Evolutionary conservation across 1,140 invertebrate genomes (phyloP).

Genomic region (Chrysomallon squamiferum): DNA sequence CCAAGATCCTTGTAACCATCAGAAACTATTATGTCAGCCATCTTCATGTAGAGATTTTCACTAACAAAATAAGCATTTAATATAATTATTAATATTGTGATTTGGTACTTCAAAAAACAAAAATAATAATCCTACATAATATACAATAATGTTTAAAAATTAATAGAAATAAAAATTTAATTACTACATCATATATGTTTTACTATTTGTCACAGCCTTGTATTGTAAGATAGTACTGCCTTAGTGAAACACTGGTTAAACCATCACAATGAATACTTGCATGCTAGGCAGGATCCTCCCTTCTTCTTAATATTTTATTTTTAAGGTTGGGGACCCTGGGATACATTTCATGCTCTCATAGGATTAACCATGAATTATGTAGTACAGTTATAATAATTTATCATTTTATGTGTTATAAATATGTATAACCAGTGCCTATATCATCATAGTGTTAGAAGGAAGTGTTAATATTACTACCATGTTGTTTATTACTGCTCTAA

Average conservation of each 20-base stretch:
- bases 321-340: no score
- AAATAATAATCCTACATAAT: neutral
- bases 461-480: no score
- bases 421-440: no score
- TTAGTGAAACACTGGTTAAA: neutral
- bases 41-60: slow-evolving; percentile 88
- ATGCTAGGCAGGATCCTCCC: no score
- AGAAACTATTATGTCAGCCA: slow-evolving; percentile 86
- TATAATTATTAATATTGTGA: neutral
- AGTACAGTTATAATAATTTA: no score
- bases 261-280: no score
- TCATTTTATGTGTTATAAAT: no score
- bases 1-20: slow-evolving; percentile 89
- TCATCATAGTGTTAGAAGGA: no score
- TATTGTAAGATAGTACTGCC: neutral
- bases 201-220: neutral
- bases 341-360: no score
- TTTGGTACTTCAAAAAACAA: neutral
- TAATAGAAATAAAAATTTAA: neutral
- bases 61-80: slow-evolving; percentile 67
- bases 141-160: neutral
- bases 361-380: no score
- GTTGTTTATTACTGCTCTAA: no score
- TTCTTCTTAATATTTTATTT: no score
- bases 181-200: neutral